Conservation (phyloP, 2,113 vertebrate genomes). For the Rhea pennata region DNA sequence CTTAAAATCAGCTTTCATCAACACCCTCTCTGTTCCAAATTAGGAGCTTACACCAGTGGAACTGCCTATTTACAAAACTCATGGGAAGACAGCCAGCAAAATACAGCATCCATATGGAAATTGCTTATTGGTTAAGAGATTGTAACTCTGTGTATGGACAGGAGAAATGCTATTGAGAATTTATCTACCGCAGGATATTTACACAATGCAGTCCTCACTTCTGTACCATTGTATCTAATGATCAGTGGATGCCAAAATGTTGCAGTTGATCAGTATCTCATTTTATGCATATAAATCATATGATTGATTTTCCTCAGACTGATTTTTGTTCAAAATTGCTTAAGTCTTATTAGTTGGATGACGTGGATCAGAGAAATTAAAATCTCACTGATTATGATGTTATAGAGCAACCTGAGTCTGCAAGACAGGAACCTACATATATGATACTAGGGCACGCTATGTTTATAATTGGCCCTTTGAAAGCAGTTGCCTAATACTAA, state of each 20-base stretch:
- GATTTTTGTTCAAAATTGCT: constrained; percentile 34
- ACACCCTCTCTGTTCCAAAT: background rate
- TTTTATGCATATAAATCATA: constrained; percentile 9
- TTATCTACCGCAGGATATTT: background rate
- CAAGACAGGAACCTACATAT: background rate
- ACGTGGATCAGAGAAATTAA: constrained; percentile 9
- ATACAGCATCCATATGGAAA: background rate
- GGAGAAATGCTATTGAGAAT: background rate
- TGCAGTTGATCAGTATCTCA: background rate
- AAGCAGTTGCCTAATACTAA: background rate
- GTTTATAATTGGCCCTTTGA: background rate
- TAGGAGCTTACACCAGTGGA: background rate
- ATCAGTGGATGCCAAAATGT: background rate
- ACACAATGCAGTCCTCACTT: background rate
- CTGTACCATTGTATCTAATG: background rate
- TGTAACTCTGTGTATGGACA: background rate
- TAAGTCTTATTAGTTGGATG: constrained; percentile 3
- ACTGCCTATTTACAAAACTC: background rate
- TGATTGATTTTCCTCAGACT: constrained; percentile 21
- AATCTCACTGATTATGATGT: background rate
- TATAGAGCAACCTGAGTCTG: background rate
- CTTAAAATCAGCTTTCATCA: constrained; percentile 33
- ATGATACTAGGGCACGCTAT: background rate
- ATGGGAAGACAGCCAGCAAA: background rate
- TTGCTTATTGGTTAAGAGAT: background rate